Evolutionary conservation across 2,888 invertebrate genomes (phyloP), one percentile per base, ranked within the genome.

Genomic region (Lydus trimaculatus): DNA sequence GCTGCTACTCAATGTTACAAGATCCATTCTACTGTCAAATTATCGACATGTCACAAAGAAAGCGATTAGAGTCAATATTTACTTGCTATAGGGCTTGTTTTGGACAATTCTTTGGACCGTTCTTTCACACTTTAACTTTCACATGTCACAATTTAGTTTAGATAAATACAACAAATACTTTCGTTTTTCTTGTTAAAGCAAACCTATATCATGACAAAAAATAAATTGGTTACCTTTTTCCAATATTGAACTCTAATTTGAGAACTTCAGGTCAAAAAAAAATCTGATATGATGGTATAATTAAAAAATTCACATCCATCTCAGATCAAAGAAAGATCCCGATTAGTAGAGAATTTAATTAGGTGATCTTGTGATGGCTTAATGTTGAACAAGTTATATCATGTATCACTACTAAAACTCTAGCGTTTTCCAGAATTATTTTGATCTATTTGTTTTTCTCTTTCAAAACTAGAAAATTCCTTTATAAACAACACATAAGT

Each of bases 61-160:
- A 65, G 56, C 70, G 70, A 70, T 70, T 70, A 67, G 65, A 70
- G 70, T 70, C 66, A 70, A 70, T 70, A 70, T 70, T 70, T 70
- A 65, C 67, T 67, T 65, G 67, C 67, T 65, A 33, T 64, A 66
- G 65, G 65, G 67, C 60, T 70, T 58, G 60, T 65, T 64, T 52
- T 69, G 60, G 69, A 59, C 61, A 61, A 58, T 66, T 68, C 66
- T 64, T 64, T 63, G 61, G 66, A 61, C 70, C 70, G 58, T 67
- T 70, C 56, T 58, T 59, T 61, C 62, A 23, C n/a, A 64, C 64
- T 66, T 66, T 58, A 69, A 66, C 66, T 65, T 66, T 70, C 66
- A 70, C 64, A 64, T 66, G 67, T 70, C 64, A 61, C 67, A 61
- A 64, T 65, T 67, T 65, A 36, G 59, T 65, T 65, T 65, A 65